These are phyloP conservation scores for Gallinago stenura DNA, from an alignment of 2,797 vertebrate genomes.

Conservation along the genomic window DNA sequence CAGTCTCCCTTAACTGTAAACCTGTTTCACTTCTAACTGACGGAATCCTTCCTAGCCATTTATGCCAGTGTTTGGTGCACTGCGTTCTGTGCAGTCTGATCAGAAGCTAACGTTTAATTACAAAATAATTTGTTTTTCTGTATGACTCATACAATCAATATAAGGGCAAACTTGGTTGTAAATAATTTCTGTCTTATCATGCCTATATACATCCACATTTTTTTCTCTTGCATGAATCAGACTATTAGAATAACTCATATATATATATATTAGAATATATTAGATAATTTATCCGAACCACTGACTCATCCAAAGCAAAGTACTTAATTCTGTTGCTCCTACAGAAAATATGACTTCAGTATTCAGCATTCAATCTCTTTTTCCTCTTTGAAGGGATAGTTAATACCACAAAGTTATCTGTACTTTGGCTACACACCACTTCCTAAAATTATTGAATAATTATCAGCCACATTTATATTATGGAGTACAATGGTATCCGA, in stretches of 20 bases:
- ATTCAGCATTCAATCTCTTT: background rate
- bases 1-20: background rate
- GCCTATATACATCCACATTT: background rate
- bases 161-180: conserved; percentile 7
- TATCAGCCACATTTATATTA: background rate
- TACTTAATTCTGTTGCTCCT: background rate
- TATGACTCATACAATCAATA: conserved; percentile 35
- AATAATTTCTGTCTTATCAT: conserved; percentile 42
- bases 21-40: background rate
- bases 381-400: background rate
- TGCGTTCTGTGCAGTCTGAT: background rate
- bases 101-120: background rate
- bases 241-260: conserved; percentile 9
- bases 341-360: background rate
- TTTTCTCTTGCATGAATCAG: conserved; percentile 24
- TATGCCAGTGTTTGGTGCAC: background rate
- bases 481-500: background rate
- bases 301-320: conserved; percentile 41
- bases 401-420: background rate
- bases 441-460: background rate
- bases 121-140: conserved; percentile 12
- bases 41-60: background rate
- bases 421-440: background rate
- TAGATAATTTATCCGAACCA: conserved; percentile 39
- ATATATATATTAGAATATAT: background rate